Base-by-base conservation (phyloP, 2,888 invertebrate genomes). In the Lasioglossum figueresi region DNA sequence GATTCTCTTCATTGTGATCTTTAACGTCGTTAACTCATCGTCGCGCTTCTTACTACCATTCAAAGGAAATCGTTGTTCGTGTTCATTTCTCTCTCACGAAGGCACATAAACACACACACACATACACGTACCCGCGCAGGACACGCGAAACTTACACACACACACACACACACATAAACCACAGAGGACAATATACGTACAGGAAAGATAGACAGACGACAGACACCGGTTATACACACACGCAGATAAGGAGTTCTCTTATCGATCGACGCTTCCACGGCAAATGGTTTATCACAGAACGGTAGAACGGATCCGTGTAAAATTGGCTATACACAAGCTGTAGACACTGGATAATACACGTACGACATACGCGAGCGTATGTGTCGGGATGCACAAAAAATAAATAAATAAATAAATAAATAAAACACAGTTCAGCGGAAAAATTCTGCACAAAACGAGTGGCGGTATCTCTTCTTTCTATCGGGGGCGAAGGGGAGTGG, bases 391-490 rank as follows among this genome's bases (percentile, higher is more conserved):
- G 89, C 89, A 89, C 89, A 88, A 89, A 87, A 45, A 37, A 56
- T 6, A 19, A 48, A 48, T 19, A 16, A 45, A 16, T 1, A 48
- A 48, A 48, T n/a, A n/a, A n/a, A n/a, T 23, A 48, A 48, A 48
- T 6, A 48, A 19, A 68, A 75, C 37, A 37, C 45, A 48, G 56
- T 85, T 75, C 48, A 86, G 86, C 82, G 79, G 82, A 87, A 83
- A 76, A 88, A 82, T 89, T 84, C 88, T 88, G 89, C 89, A 89
- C 89, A 89, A 89, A 87, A 71, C n/a, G 68, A 79, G 79, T 71
- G 86, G 85, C 89, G 89, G 88, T 87, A 77, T 89, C 88, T 63
- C 84, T 88, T 84, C 74, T 89, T 88, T 89, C 78, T 82, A 74
- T 81, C 86, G 88, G 82, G 82, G 76, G 79, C n/a, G 43, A 85